Evolutionary conservation across 2,797 vertebrate species (phyloP).

Genomic region (Chelidonichthys spinosus): DNA sequence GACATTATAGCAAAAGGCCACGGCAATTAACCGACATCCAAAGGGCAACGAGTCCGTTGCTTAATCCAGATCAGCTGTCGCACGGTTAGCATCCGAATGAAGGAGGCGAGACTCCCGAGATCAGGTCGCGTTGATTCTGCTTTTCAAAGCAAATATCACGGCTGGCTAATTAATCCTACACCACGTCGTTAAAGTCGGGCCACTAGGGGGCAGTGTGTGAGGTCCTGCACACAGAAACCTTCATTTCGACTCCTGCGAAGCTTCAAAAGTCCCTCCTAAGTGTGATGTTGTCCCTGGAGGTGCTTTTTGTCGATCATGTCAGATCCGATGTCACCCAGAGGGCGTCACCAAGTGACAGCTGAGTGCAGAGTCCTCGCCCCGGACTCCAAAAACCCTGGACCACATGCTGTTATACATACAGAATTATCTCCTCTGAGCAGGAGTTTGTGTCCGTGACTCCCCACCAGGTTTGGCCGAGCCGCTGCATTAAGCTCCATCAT

Average conservation of each 20-base stretch:
- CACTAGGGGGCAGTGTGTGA: background rate
- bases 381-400: constrained; percentile 2
- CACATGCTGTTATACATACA: background rate
- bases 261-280: background rate
- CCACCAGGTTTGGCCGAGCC: constrained; percentile 26
- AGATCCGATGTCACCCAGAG: constrained; percentile 28
- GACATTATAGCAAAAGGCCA: constrained; percentile 58
- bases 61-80: constrained; percentile 53
- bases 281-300: constrained; percentile 14
- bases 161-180: constrained; percentile 24
- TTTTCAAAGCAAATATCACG: constrained; percentile 32
- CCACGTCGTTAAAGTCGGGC: constrained; percentile 9
- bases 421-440: constrained; percentile 45
- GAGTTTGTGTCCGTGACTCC: constrained; percentile 37
- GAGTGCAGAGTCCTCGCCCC: background rate
- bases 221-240: background rate
- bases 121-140: constrained; percentile 33
- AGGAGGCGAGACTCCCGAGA: constrained; percentile 1
- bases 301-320: constrained; percentile 30
- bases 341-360: constrained; percentile 23
- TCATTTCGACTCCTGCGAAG: background rate
- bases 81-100: constrained; percentile 11
- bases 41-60: constrained; percentile 57
- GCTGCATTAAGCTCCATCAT: constrained; percentile 38
- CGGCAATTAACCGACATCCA: constrained; percentile 60